Evolutionary conservation across 2,888 invertebrate species (phyloP).

Genomic region (Meliscaeva auricollis): DNA sequence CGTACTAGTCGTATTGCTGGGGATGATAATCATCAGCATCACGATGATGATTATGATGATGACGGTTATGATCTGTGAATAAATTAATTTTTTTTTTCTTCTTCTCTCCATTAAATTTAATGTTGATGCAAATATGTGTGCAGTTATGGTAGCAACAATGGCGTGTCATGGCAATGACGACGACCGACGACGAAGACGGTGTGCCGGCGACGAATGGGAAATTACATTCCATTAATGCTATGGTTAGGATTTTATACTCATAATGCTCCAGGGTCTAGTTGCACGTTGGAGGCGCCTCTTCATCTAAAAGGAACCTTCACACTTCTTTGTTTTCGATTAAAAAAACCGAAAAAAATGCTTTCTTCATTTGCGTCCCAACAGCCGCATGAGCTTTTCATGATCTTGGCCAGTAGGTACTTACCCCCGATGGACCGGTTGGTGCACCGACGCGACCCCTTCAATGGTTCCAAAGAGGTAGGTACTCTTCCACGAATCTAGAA

Average conservation of each 20-base stretch:
- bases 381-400: too few relatives aligned
- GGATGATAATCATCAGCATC: conserved; percentile 22
- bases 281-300: not conserved
- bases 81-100: conserved; percentile 32
- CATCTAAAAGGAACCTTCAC: too few relatives aligned
- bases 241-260: not conserved
- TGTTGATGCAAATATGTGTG: conserved; percentile 56
- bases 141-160: conserved; percentile 51
- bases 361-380: too few relatives aligned
- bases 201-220: conserved; percentile 62
- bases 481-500: too few relatives aligned
- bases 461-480: too few relatives aligned
- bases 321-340: too few relatives aligned
- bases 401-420: too few relatives aligned
- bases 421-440: too few relatives aligned
- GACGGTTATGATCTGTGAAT: conserved; percentile 58
- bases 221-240: conserved; percentile 33
- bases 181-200: conserved; percentile 29
- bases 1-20: not conserved
- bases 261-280: not conserved
- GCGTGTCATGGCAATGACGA: conserved; percentile 51
- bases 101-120: conserved; percentile 33
- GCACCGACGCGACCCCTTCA: too few relatives aligned
- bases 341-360: too few relatives aligned
- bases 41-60: conserved; percentile 51